Evolutionary conservation across 2,888 invertebrate species (phyloP).

Genomic region (Lamellibrachia columna): DNA sequence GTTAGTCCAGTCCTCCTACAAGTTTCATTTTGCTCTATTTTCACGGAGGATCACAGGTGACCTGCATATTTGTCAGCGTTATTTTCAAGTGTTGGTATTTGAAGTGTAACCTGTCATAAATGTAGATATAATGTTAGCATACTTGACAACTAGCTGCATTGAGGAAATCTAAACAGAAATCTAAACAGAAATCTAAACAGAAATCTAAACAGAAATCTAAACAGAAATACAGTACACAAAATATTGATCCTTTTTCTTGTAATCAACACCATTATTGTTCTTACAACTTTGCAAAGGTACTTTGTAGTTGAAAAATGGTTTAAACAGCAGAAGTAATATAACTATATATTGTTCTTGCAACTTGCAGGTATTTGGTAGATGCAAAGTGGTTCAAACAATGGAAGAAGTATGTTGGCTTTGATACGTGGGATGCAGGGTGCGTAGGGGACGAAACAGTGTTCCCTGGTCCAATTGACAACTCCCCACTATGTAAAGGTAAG

Average conservation of each 20-base stretch:
- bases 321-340: slow-evolving; percentile 67
- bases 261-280: background rate
- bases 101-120: no score
- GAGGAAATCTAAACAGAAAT: background rate
- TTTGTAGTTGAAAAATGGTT: slow-evolving; percentile 62
- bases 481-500: slow-evolving; percentile 63
- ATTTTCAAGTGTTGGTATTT: no score
- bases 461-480: slow-evolving; percentile 45
- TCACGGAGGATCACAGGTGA: no score
- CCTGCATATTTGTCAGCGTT: no score
- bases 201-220: background rate
- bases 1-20: no score
- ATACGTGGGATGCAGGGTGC: slow-evolving; percentile 61
- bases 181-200: no score
- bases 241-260: background rate
- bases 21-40: no score
- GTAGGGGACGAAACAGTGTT: slow-evolving; percentile 41
- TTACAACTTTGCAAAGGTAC: background rate
- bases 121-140: background rate
- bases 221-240: background rate
- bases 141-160: background rate
- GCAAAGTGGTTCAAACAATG: slow-evolving; percentile 68
- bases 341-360: slow-evolving; percentile 20
- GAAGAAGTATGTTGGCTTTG: slow-evolving; percentile 67
- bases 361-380: slow-evolving; percentile 67